Evolutionary conservation across 2,888 invertebrate genomes (phyloP), one percentile per base, ranked within the genome.

Genomic region (Mythimna impura): DNA sequence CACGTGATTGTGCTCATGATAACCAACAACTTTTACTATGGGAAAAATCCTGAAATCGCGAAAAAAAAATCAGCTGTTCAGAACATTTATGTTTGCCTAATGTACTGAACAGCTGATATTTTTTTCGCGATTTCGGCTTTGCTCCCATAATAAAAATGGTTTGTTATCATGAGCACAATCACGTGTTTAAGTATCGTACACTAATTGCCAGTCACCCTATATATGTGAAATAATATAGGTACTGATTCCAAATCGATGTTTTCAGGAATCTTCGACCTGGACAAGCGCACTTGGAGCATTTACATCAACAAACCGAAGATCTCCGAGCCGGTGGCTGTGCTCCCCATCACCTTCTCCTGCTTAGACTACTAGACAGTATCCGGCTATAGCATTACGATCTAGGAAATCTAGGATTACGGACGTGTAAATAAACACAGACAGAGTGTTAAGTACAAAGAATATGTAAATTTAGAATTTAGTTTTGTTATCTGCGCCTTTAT

Each of bases 221-320:
- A 14, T 9, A n/a, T 52, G 50, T 52, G n/a, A 50, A 50, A 50
- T 20, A 50, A 36, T 25, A 61, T 12, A n/a, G n/a, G n/a, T n/a
- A 9, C 17, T 43, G 25, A 58, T 34, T 5, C 17, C 10, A 36
- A 50, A 30, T n/a, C 30, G 4, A 6, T 50, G 22, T 71, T 88
- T 95, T 50, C 94, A 98, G 98, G 98, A 80, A 97, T 98, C 69
- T 98, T 99, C 87, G 98, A 99, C 91, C 97, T 98, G 84, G 95
- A 97, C 43, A 97, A 97, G 69, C 97, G 96, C 86, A 98, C 98
- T 0, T 98, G 98, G 97, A 97, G 97, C 64, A 94, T 99, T 68
- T 99, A 98, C 93, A 97, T 98, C 22, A 97, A 98, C 87, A 97
- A 97, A 89, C 98, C 98, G 4, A 97, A 96, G 81, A 92, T 90